phyloP scores from a whole-genome alignment of 2,113 vertebrate species.

The Aldabrachelys gigantea region DNA sequence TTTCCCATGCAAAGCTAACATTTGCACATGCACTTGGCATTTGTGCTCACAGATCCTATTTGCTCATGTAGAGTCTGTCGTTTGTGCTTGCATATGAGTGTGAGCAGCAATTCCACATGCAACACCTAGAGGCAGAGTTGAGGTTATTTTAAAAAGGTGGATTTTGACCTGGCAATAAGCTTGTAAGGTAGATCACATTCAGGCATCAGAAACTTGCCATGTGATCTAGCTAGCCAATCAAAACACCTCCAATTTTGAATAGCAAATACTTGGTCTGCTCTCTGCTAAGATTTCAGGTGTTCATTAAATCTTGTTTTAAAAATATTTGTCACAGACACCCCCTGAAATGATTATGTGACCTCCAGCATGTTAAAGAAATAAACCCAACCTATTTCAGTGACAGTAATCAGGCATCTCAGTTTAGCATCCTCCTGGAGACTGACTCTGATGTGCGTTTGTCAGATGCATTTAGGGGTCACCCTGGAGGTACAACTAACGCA shows the following conservation, averaged over 20 bases:
- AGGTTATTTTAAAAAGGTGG: constrained; percentile 25
- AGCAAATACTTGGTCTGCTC: background rate
- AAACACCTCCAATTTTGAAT: background rate
- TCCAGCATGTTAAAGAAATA: accelerated
- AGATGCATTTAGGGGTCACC: background rate
- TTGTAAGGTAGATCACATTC: background rate
- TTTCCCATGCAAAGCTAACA: constrained; percentile 65
- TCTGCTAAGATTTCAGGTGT: background rate
- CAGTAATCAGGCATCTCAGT: background rate
- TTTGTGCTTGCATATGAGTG: constrained; percentile 39
- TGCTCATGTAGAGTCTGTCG: constrained; percentile 38
- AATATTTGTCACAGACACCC: background rate
- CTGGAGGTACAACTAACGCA: constrained; percentile 49
- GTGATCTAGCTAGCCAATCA: accelerated
- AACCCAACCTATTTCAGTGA: constrained; percentile 21
- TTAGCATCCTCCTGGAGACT: background rate
- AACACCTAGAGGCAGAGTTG: constrained; percentile 26
- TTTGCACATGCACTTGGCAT: constrained; percentile 62
- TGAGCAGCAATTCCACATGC: constrained; percentile 26
- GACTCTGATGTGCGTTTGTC: background rate
- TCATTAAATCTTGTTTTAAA: background rate
- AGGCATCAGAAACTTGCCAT: accelerated
- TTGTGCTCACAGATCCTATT: constrained; percentile 51
- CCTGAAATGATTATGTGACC: background rate
- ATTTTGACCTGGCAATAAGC: background rate